These are phyloP conservation scores for Nothobranchius kuhntae DNA, from an alignment of 2,113 vertebrate genomes.

Conservation along the genomic window DNA sequence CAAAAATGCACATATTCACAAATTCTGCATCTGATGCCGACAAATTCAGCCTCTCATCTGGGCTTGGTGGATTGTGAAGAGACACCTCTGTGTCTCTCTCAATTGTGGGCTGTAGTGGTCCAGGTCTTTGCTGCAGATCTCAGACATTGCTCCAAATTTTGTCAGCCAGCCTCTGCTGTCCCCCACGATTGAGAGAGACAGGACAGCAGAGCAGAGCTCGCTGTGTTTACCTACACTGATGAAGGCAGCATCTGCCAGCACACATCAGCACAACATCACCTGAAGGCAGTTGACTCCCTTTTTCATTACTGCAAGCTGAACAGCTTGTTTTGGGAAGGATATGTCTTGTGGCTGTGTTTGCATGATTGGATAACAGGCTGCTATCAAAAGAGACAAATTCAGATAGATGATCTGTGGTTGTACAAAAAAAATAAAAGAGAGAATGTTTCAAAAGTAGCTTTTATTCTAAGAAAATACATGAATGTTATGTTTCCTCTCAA, in stretches of 20 bases:
- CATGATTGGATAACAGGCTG: conserved; percentile 30
- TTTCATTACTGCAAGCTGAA: conserved; percentile 65
- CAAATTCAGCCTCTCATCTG: conserved; percentile 63
- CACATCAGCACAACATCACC: conserved; percentile 69
- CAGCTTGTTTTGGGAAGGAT: conserved; percentile 55
- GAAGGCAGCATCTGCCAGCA: conserved; percentile 71
- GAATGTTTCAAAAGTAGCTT: conserved; percentile 8
- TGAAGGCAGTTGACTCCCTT: conserved; percentile 69
- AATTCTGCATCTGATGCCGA: conserved; percentile 60
- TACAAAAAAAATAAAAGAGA: conserved; percentile 25
- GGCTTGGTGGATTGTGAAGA: conserved; percentile 58
- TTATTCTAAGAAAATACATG: neutral
- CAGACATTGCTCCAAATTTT: conserved; percentile 69
- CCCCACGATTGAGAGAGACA: conserved; percentile 73
- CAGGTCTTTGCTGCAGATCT: conserved; percentile 67
- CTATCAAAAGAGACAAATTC: conserved; percentile 54
- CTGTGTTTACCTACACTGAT: conserved; percentile 67
- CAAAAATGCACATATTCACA: conserved; percentile 27
- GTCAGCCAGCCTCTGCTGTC: conserved; percentile 75
- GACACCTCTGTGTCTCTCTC: conserved; percentile 36
- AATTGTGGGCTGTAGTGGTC: conserved; percentile 56
- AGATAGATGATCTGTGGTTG: conserved; percentile 50
- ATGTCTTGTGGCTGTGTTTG: conserved; percentile 46
- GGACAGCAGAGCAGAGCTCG: conserved; percentile 76
- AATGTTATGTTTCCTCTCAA: neutral